Evolutionary conservation across 92 coral and sea anemone genomes (phyloP).

Genomic region (Pocillopora grandis): DNA sequence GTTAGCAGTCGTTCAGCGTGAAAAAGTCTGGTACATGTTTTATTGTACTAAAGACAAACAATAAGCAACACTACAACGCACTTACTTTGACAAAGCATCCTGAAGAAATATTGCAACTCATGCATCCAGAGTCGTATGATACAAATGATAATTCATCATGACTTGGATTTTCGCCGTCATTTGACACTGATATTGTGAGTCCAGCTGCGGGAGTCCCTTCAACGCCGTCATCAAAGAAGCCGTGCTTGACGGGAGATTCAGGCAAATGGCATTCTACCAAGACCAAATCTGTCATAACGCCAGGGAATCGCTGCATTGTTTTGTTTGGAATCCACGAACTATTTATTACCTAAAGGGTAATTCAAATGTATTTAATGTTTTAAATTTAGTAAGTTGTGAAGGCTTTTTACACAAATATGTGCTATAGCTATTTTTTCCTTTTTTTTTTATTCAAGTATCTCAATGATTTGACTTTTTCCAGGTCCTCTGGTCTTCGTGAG

Average conservation of each 20-base stretch:
- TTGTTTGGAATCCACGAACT: conserved; percentile 26
- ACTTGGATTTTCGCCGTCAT: neutral
- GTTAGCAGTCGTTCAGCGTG: too few species aligned
- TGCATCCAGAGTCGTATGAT: conserved; percentile 7
- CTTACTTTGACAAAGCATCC: neutral
- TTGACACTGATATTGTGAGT: neutral
- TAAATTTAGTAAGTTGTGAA: too few species aligned
- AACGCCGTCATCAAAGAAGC: neutral
- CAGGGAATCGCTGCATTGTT: neutral
- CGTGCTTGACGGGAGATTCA: neutral
- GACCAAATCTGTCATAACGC: conserved; percentile 17
- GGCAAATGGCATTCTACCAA: conserved; percentile 23
- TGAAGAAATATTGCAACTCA: neutral
- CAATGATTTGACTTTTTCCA: too few species aligned
- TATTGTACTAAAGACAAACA: too few species aligned
- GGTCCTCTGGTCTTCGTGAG: too few species aligned
- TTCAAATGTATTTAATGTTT: too few species aligned
- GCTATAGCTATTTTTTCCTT: too few species aligned
- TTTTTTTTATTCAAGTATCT: too few species aligned
- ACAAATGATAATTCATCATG: neutral
- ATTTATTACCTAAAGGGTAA: neutral
- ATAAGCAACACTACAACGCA: neutral
- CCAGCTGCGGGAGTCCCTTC: conserved; percentile 29
- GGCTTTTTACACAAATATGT: too few species aligned
- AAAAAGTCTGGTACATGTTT: too few species aligned